Percentiles rank a stretch among this genome's conserved stretches.
Evolutionary conservation across 2,113 vertebrate genomes (phyloP).

Genomic region (Corydoras sp.): DNA sequence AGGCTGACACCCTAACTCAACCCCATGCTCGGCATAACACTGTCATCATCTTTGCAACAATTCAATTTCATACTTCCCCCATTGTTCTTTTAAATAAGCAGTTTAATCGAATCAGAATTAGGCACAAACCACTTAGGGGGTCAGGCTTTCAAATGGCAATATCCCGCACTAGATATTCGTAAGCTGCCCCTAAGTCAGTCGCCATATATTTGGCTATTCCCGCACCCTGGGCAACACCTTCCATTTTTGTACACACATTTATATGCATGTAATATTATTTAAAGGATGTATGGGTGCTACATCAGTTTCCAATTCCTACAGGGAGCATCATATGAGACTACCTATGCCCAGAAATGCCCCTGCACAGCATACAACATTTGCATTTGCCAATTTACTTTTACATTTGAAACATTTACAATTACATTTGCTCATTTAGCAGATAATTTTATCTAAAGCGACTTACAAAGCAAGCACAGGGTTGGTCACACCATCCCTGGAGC

Average conservation of each 20-base stretch:
- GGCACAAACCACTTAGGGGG: constrained; percentile 32
- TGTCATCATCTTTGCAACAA: constrained; percentile 43
- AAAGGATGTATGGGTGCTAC: no score
- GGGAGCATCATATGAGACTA: no score
- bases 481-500: no score
- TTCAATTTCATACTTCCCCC: constrained; percentile 42
- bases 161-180: constrained; percentile 15
- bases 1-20: constrained; percentile 42
- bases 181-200: no score
- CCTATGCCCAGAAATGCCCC: no score
- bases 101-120: constrained; percentile 44
- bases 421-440: no score
- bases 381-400: not conserved
- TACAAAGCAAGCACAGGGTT: no score
- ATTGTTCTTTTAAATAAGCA: constrained; percentile 40
- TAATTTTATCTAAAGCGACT: no score
- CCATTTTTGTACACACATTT: not conserved
- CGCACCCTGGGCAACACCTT: not conserved
- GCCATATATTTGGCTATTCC: no score
- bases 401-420: not conserved
- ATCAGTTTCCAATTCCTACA: no score
- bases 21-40: constrained; percentile 32
- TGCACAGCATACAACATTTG: not conserved
- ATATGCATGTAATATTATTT: no score
- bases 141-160: constrained; percentile 36